Conservation (phyloP, 2,113 vertebrate genomes). For the Neogale vison region DNA sequence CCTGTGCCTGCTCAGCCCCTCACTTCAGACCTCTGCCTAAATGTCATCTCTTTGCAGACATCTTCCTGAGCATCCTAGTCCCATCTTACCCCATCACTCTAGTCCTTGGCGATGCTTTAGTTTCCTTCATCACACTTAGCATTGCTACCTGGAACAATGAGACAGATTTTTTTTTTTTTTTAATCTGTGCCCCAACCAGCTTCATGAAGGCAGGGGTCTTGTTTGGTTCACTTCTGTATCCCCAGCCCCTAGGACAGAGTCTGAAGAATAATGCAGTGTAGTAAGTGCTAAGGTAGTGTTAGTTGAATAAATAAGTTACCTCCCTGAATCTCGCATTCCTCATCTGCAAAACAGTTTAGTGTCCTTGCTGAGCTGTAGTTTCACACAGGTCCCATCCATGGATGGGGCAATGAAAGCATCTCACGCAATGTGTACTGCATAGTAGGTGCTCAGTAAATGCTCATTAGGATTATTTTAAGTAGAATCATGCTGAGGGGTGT, state of each 20-base stretch:
- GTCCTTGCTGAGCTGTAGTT: background rate
- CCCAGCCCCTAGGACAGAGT: background rate
- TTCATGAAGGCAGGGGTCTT: background rate
- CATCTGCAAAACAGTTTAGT: background rate
- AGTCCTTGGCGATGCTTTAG: background rate
- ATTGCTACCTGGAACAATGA: background rate
- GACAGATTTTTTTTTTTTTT: background rate
- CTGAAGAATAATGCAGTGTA: background rate
- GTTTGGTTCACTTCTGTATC: background rate
- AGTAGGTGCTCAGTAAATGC: background rate
- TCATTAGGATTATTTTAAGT: background rate
- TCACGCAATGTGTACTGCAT: background rate
- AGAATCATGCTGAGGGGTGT: background rate
- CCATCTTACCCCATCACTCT: too few species aligned
- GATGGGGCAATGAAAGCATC: background rate
- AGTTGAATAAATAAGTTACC: background rate
- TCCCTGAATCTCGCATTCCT: background rate
- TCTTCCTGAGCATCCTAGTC: background rate
- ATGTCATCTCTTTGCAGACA: background rate
- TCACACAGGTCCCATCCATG: fast-evolving
- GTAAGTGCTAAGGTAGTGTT: background rate
- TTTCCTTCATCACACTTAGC: background rate
- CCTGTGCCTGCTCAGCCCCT: background rate
- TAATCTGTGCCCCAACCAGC: background rate
- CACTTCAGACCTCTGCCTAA: background rate